These are phyloP conservation scores for Thereva unica DNA, from an alignment of 2,888 invertebrate genomes.

Conservation along the genomic window DNA sequence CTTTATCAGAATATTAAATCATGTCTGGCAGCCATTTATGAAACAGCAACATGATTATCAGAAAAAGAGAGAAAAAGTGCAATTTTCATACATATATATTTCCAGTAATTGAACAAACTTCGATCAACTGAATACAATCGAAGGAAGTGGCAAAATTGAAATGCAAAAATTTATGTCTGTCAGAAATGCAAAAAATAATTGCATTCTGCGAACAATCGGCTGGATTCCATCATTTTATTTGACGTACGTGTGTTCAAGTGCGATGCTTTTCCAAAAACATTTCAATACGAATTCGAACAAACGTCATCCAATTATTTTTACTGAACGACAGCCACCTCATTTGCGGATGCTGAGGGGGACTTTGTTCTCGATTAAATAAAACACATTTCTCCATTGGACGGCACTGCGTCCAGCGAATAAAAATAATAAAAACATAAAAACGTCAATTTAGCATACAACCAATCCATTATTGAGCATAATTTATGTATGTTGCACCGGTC, in stretches of 20 bases:
- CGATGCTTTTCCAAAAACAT: conserved; percentile 35
- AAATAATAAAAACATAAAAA: conserved; percentile 47
- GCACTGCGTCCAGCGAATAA: conserved; percentile 28
- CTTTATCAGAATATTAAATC: too few relatives aligned
- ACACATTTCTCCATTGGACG: conserved; percentile 18
- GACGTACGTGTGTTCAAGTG: conserved; percentile 13
- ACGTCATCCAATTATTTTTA: conserved; percentile 43
- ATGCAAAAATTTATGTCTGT: conserved; percentile 10
- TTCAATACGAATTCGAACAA: conserved; percentile 36
- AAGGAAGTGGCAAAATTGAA: conserved; percentile 12
- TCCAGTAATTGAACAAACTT: too few relatives aligned
- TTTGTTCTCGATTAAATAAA: conserved; percentile 20
- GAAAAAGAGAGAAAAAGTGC: too few relatives aligned
- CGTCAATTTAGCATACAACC: conserved; percentile 48
- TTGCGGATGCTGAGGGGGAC: conserved; percentile 15
- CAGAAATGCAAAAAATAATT: conserved; percentile 33
- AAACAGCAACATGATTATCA: too few relatives aligned
- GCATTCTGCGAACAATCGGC: conserved; percentile 40
- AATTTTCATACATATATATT: too few relatives aligned
- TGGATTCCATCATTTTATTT: conserved; percentile 33
- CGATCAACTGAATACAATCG: conserved; percentile 15
- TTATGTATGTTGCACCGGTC: conserved; percentile 42
- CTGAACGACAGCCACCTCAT: conserved; percentile 32
- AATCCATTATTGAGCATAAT: conserved; percentile 47
- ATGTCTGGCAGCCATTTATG: too few relatives aligned